Base-by-base conservation (phyloP, 1,140 invertebrate species). In the Trichonephila clavata region DNA sequence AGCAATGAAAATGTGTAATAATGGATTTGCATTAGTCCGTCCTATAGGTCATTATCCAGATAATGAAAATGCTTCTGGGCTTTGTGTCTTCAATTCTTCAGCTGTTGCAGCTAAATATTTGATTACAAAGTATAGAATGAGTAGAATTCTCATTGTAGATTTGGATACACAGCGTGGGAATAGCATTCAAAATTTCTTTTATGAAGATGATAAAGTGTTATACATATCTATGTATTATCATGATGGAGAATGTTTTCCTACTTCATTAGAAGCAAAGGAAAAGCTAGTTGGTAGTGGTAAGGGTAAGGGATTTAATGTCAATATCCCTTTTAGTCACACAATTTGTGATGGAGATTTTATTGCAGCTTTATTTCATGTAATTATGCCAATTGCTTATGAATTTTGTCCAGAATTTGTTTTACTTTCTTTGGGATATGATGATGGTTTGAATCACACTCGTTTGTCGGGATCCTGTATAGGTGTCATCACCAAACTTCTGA, bases 161-260 rank as follows among this genome's bases (percentile, higher is more conserved):
- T 99, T 98, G 98, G 98, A 99, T 96, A 97, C 99, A 7, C 98
- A 99, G 95, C 98, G 99, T 95, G 98, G 98, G 14, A 98, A 99
- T 96, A 98, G 98, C 10, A 98, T 97, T 1, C 98, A 98, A 95
- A 96, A 97, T 84, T 97, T 98, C 39, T 98, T 98, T 94, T 97
- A 98, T 95, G 95, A 97, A 24, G 97, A 97, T 95, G 96, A 97
- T 7, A 96, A 94, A 94, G 97, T 99, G 68, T 96, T 99, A 27
- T 99, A 98, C 95, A 97, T 99, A 39, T 99, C 98, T 1, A 95
- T 99, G 50, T 98, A 99, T 96, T 97, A 98, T 27, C 99, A 98
- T 95, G 98, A 99, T 95, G 98, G 97, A 0, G 96, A 96, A 68
- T 99, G 98, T 96, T 99, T 98, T 95, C 99, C 98, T 14, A 96